Base-by-base conservation (phyloP, 2,888 invertebrate species). In the Zhuqinia jingwanae region DNA sequence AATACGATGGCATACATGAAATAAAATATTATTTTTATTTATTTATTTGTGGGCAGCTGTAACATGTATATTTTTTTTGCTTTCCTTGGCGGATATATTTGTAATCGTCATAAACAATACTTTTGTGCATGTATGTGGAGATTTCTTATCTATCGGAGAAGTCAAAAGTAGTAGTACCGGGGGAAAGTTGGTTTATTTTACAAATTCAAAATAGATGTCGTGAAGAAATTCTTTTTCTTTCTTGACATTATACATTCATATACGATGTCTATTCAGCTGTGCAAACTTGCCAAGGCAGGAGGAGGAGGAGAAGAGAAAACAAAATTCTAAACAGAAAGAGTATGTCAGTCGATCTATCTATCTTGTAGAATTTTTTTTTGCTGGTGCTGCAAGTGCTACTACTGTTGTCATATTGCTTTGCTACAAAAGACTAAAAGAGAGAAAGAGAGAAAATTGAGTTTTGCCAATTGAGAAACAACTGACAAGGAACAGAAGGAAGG, bases 381-480 rank as follows among this genome's bases (percentile, higher is more conserved):
- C 53, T 58, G 22, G 15, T 20, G 6, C 22, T 58, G 20, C 25
- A 36, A 36, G 5, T 75, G 30, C n/a, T n/a, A n/a, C n/a, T n/a
- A n/a, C 75, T 53, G 75, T 30, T 75, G 75, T 75, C 75, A 75
- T 50, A 53, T 75, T 75, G 3, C 17, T 11, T 47, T 47, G 22
- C 20, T 27, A 13, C 13, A 36, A 36, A 36, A 36, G 36, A 3
- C 8, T 3, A 45, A 68, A 65, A 65, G 53, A 81, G 42, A 79
- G 68, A 45, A 68, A 70, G 47, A 68, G 53, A 68, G 81, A 75
- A 82, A 82, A 75, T 82, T 82, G 75, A 75, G 75, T 82, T 82
- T 81, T 75, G 47, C 82, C 82, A 75, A 82, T 82, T 82, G 45
- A 56, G 78, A 65, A 47, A 79, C n/a, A 50, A 68, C 68, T 68